These are phyloP conservation scores for Platyrinchus mystaceus DNA, from an alignment of 2,797 vertebrate genomes.

Conservation along the genomic window DNA sequence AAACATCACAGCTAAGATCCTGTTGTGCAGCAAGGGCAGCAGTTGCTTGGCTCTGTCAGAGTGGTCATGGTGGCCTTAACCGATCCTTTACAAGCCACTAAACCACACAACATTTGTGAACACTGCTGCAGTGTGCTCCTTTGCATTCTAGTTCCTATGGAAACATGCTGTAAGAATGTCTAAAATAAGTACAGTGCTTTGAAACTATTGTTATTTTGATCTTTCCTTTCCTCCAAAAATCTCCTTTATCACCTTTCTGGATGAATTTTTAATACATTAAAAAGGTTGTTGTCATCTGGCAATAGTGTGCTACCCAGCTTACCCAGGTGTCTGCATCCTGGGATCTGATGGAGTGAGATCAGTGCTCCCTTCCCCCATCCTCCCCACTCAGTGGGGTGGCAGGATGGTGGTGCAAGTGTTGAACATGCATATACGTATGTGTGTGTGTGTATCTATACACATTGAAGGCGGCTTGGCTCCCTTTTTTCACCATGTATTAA, in stretches of 20 bases:
- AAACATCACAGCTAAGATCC: neutral
- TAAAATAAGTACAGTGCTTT: conserved; percentile 59
- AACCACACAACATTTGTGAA: conserved; percentile 9
- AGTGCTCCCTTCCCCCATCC: neutral
- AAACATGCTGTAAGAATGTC: conserved; percentile 55
- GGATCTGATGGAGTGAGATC: neutral
- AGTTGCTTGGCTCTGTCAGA: neutral
- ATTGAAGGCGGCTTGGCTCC: neutral
- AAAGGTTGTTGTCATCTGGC: neutral
- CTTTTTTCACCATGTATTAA: neutral
- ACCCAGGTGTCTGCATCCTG: neutral
- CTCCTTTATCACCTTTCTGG: neutral
- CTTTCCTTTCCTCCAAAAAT: neutral
- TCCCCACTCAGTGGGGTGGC: neutral
- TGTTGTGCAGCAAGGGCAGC: neutral
- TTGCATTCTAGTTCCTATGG: conserved; percentile 59
- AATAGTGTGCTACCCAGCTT: neutral
- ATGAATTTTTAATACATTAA: neutral
- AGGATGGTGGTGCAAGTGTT: neutral
- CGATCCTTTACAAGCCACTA: neutral
- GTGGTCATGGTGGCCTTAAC: neutral
- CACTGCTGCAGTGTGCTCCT: conserved; percentile 19
- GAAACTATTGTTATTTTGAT: conserved; percentile 56
- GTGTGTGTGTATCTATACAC: neutral
- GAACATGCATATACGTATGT: fast-evolving